These are phyloP conservation scores for Abrostola tripartita DNA, from an alignment of 2,888 invertebrate genomes.

Conservation along the genomic window DNA sequence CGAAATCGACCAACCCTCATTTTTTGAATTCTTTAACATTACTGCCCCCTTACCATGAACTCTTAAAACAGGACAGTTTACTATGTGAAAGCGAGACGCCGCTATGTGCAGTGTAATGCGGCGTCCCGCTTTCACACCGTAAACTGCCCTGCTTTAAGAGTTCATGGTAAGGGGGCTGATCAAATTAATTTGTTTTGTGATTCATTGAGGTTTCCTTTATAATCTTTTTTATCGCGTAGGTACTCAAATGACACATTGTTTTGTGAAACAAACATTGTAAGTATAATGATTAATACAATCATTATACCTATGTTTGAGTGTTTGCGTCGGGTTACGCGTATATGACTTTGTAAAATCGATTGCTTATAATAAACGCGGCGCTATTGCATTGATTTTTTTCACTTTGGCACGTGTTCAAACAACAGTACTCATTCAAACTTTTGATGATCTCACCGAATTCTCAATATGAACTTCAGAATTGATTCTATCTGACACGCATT, in stretches of 20 bases:
- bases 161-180: too few relatives aligned
- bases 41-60: too few relatives aligned
- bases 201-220: constrained; percentile 19
- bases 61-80: too few relatives aligned
- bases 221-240: constrained; percentile 7
- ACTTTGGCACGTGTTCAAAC: constrained; percentile 62
- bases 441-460: constrained; percentile 64
- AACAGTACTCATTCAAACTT: constrained; percentile 54
- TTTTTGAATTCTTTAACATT: constrained; percentile 70
- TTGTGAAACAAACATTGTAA: constrained; percentile 12
- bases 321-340: constrained; percentile 5
- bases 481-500: constrained; percentile 35
- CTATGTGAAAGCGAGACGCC: too few relatives aligned
- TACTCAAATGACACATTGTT: constrained; percentile 1
- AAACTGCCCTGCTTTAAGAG: too few relatives aligned
- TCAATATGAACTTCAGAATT: constrained; percentile 54
- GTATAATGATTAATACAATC: constrained; percentile 12
- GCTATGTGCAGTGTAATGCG: too few relatives aligned
- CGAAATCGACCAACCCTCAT: constrained; percentile 71
- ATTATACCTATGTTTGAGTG: constrained; percentile 6
- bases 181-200: constrained; percentile 32
- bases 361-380: constrained; percentile 39
- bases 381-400: constrained; percentile 41
- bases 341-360: constrained; percentile 26
- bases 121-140: too few relatives aligned